Evolutionary conservation across 2,888 invertebrate species (phyloP), one percentile per base, ranked within the genome.

Genomic region (Lycocerus yunnanus): DNA sequence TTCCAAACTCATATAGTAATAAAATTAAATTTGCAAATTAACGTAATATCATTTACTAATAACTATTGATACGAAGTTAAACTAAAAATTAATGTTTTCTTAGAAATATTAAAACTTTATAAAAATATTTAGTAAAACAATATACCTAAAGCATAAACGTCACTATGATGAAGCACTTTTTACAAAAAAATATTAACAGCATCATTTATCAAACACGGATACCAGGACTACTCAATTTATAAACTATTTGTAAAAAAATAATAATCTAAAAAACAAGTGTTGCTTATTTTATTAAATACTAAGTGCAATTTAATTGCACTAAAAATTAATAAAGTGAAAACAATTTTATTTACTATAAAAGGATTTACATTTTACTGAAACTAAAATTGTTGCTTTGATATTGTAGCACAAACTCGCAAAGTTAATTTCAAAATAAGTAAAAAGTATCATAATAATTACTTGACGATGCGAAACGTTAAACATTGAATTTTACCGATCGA

Each of bases 111-210:
- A 43, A 43, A 43, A 43, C 43, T 43, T n/a, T 5, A 43, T 43
- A n/a, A 43, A 43, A 43, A 43, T 43, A 43, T 43, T 43, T 43
- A 43, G 43, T 43, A 43, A 43, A 43, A 43, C 43, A 43, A 43
- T 43, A 43, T 43, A 43, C 43, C 43, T 72, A 72, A 68, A 67
- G 69, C 66, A 73, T 70, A 70, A 73, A 73, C 73, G 71, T 66
- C 71, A 70, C 69, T 70, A 66, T 73, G 73, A 73, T 73, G 67
- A 73, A 73, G 70, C 70, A 70, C 67, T 73, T 70, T 69, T 73
- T 73, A 61, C 20, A 63, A 70, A 73, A 73, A 73, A 73, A 73
- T 73, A 73, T 69, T 73, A 73, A 70, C 73, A 67, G 20, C 60
- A 60, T 63, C 70, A 73, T 73, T 60, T 65, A 73, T 73, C 70